phyloP scores from a whole-genome alignment of 2,888 invertebrate species.

The Hemithea aestivaria region DNA sequence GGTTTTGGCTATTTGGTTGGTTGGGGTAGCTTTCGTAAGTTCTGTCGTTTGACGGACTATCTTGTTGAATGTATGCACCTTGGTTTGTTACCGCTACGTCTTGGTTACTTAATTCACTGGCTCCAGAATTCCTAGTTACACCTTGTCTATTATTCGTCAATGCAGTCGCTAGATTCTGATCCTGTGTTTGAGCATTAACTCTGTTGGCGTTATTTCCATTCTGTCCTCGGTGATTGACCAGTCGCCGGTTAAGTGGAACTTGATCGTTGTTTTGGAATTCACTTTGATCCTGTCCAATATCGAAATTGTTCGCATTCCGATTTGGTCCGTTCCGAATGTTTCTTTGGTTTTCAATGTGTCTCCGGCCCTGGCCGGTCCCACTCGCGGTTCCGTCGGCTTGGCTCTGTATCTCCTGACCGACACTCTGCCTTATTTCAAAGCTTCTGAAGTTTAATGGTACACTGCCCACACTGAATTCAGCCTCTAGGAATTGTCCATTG shows the following conservation, averaged over 20 bases:
- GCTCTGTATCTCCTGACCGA: conserved; percentile 6
- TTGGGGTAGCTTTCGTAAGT: neutral
- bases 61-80: conserved; percentile 1
- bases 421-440: conserved; percentile 13
- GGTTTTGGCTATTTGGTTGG: neutral
- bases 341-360: conserved; percentile 8
- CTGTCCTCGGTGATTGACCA: neutral
- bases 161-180: neutral
- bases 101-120: neutral
- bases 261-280: neutral
- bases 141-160: neutral
- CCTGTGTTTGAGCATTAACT: neutral
- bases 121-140: neutral
- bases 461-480: conserved; percentile 4
- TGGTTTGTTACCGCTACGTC: neutral
- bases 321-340: conserved; percentile 3
- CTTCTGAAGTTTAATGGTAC: conserved; percentile 5
- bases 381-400: conserved; percentile 1
- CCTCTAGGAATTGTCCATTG: conserved; percentile 16
- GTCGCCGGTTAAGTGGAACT: neutral
- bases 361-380: conserved; percentile 7
- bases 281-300: neutral
- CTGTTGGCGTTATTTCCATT: neutral
- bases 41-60: neutral
- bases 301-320: conserved; percentile 1